These are phyloP conservation scores for Drosophila mauritiana DNA, from an alignment of 1,140 invertebrate species.

Conservation along the genomic window DNA sequence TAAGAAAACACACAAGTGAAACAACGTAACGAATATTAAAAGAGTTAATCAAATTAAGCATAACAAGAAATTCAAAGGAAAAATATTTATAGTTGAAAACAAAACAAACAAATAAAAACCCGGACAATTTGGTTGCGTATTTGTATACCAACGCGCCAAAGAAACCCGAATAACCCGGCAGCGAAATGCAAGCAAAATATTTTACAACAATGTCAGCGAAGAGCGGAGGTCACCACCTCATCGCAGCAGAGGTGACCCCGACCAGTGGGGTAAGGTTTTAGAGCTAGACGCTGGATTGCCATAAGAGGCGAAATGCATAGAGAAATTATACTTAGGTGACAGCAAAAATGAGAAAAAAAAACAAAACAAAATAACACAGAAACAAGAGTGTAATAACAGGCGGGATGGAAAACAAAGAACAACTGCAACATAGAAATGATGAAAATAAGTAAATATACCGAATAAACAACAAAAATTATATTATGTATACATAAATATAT, in stretches of 20 bases:
- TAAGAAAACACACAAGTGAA: slow-evolving; percentile 66
- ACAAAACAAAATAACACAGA: slow-evolving; percentile 36
- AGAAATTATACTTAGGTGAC: slow-evolving; percentile 75
- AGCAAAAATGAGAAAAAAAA: slow-evolving; percentile 22
- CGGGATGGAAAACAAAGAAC: slow-evolving; percentile 51
- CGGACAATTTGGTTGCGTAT: slow-evolving; percentile 62
- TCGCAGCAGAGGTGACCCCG: slow-evolving; percentile 18
- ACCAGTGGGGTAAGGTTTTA: slow-evolving; percentile 39
- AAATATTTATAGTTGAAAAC: slow-evolving; percentile 76
- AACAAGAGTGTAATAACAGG: slow-evolving; percentile 45
- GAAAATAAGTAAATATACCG: slow-evolving; percentile 74
- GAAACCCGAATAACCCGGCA: slow-evolving; percentile 30
- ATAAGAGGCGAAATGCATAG: slow-evolving; percentile 50
- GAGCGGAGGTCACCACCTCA: slow-evolving; percentile 15
- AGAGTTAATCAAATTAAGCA: slow-evolving; percentile 77
- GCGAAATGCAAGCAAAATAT: slow-evolving; percentile 62
- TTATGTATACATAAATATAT: slow-evolving; percentile 85
- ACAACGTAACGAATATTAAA: slow-evolving; percentile 80
- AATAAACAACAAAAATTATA: slow-evolving; percentile 80
- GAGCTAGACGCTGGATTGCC: slow-evolving; percentile 44
- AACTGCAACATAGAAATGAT: slow-evolving; percentile 78
- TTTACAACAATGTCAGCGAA: slow-evolving; percentile 67
- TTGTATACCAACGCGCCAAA: slow-evolving; percentile 78
- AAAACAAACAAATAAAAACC: slow-evolving; percentile 41
- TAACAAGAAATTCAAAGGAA: slow-evolving; percentile 52